A percentile compares a stretch with the other conserved stretches of the same genome.
Conservation (phyloP, 2,113 vertebrate species). For the Plestiodon gilberti region DNA sequence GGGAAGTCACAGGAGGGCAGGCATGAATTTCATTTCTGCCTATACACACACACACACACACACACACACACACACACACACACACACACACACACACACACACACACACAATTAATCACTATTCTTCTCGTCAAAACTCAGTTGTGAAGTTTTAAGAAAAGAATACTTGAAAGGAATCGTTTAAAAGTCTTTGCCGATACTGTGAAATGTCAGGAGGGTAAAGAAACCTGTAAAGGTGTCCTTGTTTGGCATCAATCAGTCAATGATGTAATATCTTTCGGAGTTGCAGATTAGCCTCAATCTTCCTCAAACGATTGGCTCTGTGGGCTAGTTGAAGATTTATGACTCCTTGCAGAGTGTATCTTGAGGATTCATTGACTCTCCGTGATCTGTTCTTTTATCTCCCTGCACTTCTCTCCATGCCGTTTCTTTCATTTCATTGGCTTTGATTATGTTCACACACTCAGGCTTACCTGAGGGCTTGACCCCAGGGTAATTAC, state of each 20-base stretch:
- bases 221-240: background rate
- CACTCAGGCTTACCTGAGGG: slow-evolving; percentile 1
- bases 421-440: background rate
- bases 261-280: slow-evolving; percentile 47
- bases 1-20: slow-evolving; percentile 59
- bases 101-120: slow-evolving; percentile 79
- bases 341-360: slow-evolving; percentile 14
- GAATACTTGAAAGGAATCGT: slow-evolving; percentile 48
- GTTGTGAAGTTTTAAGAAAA: slow-evolving; percentile 64
- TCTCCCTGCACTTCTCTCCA: background rate
- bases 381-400: background rate
- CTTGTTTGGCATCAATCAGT: slow-evolving; percentile 55
- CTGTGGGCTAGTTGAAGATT: slow-evolving; percentile 6
- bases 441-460: slow-evolving; percentile 1
- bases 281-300: slow-evolving; percentile 25
- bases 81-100: too few species aligned
- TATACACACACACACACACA: slow-evolving; percentile 30
- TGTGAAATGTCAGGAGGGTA: slow-evolving; percentile 12
- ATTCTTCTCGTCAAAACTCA: slow-evolving; percentile 64
- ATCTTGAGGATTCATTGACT: slow-evolving; percentile 30
- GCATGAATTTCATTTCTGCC: slow-evolving; percentile 73
- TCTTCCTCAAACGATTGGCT: slow-evolving; percentile 19
- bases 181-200: slow-evolving; percentile 52
- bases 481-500: slow-evolving; percentile 6
- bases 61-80: too few species aligned